phyloP scores from a whole-genome alignment of 2,797 vertebrate species.

The Choloepus didactylus region DNA sequence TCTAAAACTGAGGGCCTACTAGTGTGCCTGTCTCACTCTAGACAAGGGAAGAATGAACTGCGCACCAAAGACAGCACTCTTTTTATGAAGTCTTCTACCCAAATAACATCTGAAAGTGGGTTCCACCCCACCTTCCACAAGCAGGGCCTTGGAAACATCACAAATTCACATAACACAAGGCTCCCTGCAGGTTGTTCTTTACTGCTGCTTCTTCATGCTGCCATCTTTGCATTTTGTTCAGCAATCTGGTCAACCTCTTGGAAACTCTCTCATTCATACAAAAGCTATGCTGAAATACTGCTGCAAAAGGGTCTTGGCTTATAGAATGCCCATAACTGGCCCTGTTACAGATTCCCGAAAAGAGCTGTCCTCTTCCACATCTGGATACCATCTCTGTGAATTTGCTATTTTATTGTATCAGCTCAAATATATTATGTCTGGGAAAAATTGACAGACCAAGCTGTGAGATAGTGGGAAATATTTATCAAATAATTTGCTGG shows the following conservation, averaged over 20 bases:
- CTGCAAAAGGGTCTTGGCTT: constrained; percentile 52
- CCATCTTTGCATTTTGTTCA: background rate
- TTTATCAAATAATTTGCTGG: constrained; percentile 73
- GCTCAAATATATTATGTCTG: constrained; percentile 61
- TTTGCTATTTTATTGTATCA: constrained; percentile 28
- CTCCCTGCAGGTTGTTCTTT: background rate
- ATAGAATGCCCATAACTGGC: background rate
- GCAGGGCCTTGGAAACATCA: background rate
- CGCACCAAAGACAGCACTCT: background rate
- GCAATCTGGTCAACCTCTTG: constrained; percentile 70
- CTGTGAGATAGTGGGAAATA: constrained; percentile 71
- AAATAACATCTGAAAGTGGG: background rate
- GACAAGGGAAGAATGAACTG: constrained; percentile 5
- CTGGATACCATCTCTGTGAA: constrained; percentile 66
- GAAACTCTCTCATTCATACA: constrained; percentile 43
- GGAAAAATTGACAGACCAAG: constrained; percentile 60
- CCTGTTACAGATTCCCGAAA: constrained; percentile 59
- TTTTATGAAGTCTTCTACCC: constrained; percentile 29
- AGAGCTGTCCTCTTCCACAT: constrained; percentile 59
- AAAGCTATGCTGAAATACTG: constrained; percentile 66
- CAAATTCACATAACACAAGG: background rate
- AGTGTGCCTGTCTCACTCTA: background rate
- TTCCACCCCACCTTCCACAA: background rate
- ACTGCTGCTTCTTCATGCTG: background rate
- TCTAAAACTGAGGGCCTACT: background rate